Conservation (phyloP, 2,797 vertebrate genomes). For the Lateolabrax maculatus region DNA sequence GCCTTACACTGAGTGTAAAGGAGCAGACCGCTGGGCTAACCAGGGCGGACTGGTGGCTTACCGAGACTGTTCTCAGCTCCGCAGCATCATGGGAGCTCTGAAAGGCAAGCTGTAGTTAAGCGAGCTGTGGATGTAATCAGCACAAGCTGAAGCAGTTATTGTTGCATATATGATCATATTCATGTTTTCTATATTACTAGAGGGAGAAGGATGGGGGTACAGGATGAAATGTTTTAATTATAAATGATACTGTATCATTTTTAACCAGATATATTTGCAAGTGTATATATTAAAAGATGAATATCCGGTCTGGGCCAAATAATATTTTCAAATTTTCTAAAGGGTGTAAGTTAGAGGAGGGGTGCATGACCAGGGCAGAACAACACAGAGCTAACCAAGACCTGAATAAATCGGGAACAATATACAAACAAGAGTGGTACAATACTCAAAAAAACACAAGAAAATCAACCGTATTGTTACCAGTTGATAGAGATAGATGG, state of each 20-base stretch:
- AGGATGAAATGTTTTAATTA: conserved; percentile 52
- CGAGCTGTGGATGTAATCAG: not conserved
- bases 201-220: not conserved
- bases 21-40: conserved; percentile 91
- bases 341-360: too few relatives aligned
- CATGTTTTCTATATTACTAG: conserved; percentile 44
- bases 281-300: conserved; percentile 27
- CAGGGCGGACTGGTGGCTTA: conserved; percentile 90
- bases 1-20: conserved; percentile 73
- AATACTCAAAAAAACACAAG: not conserved
- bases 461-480: not conserved
- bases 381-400: not conserved
- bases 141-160: conserved; percentile 27
- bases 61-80: conserved; percentile 77
- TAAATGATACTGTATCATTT: conserved; percentile 41
- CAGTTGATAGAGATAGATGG: not conserved
- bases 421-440: not conserved
- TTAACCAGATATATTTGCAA: conserved; percentile 55
- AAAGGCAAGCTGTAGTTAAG: conserved; percentile 75
- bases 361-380: not conserved
- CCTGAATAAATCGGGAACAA: not conserved
- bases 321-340: conserved; percentile 20
- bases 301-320: conserved; percentile 35
- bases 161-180: conserved; percentile 33
- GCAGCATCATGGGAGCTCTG: conserved; percentile 69